These are phyloP conservation scores for Polydrusus tereticollis DNA, from an alignment of 2,888 invertebrate species.

Conservation along the genomic window DNA sequence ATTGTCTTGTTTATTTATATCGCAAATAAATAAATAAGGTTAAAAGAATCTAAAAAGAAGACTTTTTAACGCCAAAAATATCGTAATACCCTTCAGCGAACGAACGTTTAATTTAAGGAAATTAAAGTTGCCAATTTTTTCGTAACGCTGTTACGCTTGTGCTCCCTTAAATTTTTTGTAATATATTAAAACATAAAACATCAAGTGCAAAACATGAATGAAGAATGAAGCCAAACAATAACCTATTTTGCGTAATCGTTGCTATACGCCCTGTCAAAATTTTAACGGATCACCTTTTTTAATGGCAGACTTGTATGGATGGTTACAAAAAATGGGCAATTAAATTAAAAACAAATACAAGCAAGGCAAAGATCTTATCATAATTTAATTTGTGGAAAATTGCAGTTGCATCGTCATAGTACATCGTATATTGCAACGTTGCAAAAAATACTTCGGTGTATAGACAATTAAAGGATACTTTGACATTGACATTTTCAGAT, in stretches of 20 bases:
- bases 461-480: no score
- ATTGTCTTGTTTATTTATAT: no score
- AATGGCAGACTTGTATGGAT: conserved; percentile 27
- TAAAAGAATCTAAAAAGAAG: no score
- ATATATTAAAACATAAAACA: neutral
- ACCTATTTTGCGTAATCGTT: neutral
- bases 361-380: conserved; percentile 24
- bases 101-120: no score
- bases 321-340: conserved; percentile 26
- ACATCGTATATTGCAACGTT: no score
- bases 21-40: no score
- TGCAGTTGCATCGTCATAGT: neutral
- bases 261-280: conserved; percentile 39
- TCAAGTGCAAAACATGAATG: neutral
- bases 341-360: conserved; percentile 30
- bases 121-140: no score
- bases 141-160: neutral
- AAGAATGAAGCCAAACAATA: conserved; percentile 6
- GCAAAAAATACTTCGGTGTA: no score
- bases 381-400: conserved; percentile 31
- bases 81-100: no score
- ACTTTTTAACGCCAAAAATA: no score
- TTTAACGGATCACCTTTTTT: conserved; percentile 38
- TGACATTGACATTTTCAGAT: no score
- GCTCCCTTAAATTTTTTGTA: neutral